Percentiles rank a stretch among this genome's conserved stretches.
Conservation (phyloP, 2,113 vertebrate genomes). For the Mola mola region DNA sequence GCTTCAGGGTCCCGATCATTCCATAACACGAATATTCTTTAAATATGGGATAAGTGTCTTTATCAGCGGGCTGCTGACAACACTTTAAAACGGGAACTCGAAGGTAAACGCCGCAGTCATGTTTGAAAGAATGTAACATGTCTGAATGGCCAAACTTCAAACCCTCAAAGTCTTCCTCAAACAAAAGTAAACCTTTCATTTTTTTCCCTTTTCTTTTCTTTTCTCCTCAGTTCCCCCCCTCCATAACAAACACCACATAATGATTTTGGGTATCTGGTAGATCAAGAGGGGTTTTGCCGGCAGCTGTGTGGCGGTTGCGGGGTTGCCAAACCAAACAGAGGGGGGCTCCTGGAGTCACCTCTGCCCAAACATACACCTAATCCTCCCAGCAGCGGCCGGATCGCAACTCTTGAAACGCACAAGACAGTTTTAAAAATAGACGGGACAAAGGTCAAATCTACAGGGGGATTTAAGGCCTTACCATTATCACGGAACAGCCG, state of each 20-base stretch:
- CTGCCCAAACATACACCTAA: constrained; percentile 78
- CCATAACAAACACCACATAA: constrained; percentile 69
- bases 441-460: constrained; percentile 80
- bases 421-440: constrained; percentile 78
- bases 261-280: constrained; percentile 71
- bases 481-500: constrained; percentile 76
- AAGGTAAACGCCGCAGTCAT: constrained; percentile 37
- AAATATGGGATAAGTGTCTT: neutral
- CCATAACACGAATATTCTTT: neutral
- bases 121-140: constrained; percentile 40
- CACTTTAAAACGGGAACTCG: constrained; percentile 11
- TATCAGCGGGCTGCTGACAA: constrained; percentile 24
- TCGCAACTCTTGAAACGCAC: constrained; percentile 55
- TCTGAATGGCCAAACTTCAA: constrained; percentile 50
- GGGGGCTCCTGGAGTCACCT: constrained; percentile 69
- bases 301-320: constrained; percentile 62
- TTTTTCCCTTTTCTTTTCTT: constrained; percentile 30
- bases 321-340: constrained; percentile 76
- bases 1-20: neutral
- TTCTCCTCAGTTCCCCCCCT: constrained; percentile 31
- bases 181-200: constrained; percentile 54
- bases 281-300: constrained; percentile 64
- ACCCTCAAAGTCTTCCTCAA: constrained; percentile 61
- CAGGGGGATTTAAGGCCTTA: constrained; percentile 81
- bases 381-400: constrained; percentile 60